Evolutionary conservation across 2,888 invertebrate genomes (phyloP).

Genomic region (Aleiodes leptofemur): DNA sequence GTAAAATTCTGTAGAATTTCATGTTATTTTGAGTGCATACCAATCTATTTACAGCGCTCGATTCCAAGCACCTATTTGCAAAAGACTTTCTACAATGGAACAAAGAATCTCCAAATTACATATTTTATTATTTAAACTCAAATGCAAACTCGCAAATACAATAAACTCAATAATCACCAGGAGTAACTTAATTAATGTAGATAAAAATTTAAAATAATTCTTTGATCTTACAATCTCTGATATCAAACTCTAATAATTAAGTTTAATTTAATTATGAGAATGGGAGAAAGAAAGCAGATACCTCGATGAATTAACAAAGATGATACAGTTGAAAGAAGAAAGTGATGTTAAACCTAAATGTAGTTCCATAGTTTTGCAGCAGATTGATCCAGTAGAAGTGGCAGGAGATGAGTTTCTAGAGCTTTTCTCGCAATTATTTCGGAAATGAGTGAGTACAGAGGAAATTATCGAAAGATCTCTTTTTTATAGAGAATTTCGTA

Average conservation of each 20-base stretch:
- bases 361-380: too few relatives aligned
- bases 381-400: too few relatives aligned
- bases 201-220: conserved; percentile 13
- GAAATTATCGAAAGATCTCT: too few relatives aligned
- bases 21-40: conserved; percentile 15
- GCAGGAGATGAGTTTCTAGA: too few relatives aligned
- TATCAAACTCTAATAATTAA: background rate
- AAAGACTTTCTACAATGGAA: background rate
- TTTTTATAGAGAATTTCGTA: too few relatives aligned
- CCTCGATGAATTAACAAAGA: background rate
- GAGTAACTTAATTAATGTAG: conserved; percentile 4
- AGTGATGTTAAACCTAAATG: background rate
- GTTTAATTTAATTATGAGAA: conserved; percentile 9
- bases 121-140: background rate
- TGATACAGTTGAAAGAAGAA: conserved; percentile 1
- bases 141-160: background rate
- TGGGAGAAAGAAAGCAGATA: conserved; percentile 1
- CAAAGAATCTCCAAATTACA: background rate
- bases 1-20: conserved; percentile 6
- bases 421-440: too few relatives aligned
- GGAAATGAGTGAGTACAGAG: too few relatives aligned
- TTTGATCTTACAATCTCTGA: conserved; percentile 25
- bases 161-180: background rate
- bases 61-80: background rate
- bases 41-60: conserved; percentile 11